Evolutionary conservation across 2,797 vertebrate species (phyloP), one percentile per base, ranked within the genome.

Genomic region (Denticeps clupeoides): DNA sequence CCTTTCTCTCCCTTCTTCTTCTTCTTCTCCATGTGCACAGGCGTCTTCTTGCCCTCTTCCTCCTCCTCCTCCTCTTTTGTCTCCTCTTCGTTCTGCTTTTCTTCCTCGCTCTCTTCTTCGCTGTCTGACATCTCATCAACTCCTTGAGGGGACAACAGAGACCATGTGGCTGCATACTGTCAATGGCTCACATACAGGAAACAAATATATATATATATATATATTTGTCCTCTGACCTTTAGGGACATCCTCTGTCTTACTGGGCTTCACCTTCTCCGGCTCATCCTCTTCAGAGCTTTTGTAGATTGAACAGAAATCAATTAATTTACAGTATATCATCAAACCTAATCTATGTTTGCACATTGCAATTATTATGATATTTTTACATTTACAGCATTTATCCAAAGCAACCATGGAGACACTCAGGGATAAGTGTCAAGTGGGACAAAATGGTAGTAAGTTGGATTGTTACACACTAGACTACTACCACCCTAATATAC

Each of bases 31-130:
- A 41, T n/a, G 45, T 84, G 84, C n/a, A 82, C 76, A 0, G 79
- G 79, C 1, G 84, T 82, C 68, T 86, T 86, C 70, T 86, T 87
- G 33, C 85, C 90, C 3, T 91, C 91, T 9, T 93, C 90, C 7
- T 89, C 87, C 40, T 91, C 90, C 25, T 86, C 85, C 9, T 87
- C 86, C 33, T 89, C 87, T 45, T 88, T 86, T 11, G 67, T 62
- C 10, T 92, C 87, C 6, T 91, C 89, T 24, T 93, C 89, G 0
- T 84, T 82, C 0, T 64, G 84, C 49, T 90, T 92, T 63, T 93
- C 90, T 58, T 91, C 90, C 68, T 93, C 90, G 0, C 91, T 93
- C 59, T 93, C 90, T 47, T 92, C 90, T 2, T 90, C 85, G 3
- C 90, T 92, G 51, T 92, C 90, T 1, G 82, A 89, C 0, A 70